These are phyloP conservation scores for Melanargia galathea DNA, from an alignment of 2,888 invertebrate species.

Conservation along the genomic window DNA sequence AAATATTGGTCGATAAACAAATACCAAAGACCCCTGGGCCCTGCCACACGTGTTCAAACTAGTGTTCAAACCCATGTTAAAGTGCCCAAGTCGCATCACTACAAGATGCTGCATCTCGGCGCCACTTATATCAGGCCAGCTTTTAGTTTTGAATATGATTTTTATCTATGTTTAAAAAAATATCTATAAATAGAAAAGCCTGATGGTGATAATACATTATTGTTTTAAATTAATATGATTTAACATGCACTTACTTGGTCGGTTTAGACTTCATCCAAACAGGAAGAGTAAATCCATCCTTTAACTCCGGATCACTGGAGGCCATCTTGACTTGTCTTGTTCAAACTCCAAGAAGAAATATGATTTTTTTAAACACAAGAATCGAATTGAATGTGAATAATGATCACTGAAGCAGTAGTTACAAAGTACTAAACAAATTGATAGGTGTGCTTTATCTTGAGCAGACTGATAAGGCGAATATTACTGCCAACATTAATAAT, in stretches of 20 bases:
- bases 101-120: too few species aligned
- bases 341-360: slow-evolving; percentile 32
- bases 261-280: slow-evolving; percentile 89
- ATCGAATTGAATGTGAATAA: slow-evolving; percentile 34
- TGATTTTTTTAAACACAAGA: background rate
- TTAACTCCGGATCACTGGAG: slow-evolving; percentile 82
- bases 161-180: too few species aligned
- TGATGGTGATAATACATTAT: too few species aligned
- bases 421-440: slow-evolving; percentile 52
- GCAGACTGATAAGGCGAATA: slow-evolving; percentile 75
- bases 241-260: slow-evolving; percentile 65
- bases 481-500: slow-evolving; percentile 54
- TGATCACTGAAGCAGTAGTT: slow-evolving; percentile 50
- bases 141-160: too few species aligned
- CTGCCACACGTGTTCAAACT: too few species aligned
- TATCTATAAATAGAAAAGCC: too few species aligned
- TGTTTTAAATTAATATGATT: background rate
- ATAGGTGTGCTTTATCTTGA: slow-evolving; percentile 63
- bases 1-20: too few species aligned
- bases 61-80: too few species aligned
- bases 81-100: too few species aligned
- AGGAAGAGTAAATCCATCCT: slow-evolving; percentile 85
- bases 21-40: too few species aligned
- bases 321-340: slow-evolving; percentile 55
- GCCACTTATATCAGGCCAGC: too few species aligned